phyloP scores from a whole-genome alignment of 2,888 invertebrate genomes.

The Cordilura impudica region DNA sequence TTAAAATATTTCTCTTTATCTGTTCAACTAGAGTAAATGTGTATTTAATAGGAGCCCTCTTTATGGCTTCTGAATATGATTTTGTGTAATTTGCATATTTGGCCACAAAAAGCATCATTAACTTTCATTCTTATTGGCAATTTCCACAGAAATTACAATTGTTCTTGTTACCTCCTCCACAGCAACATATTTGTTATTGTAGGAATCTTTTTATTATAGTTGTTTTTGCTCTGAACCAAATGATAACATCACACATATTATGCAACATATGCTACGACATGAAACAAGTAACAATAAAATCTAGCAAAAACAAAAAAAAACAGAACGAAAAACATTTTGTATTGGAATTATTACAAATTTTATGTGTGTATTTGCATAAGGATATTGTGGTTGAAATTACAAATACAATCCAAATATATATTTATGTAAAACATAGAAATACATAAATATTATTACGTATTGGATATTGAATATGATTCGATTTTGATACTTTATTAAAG shows the following conservation, averaged over 20 bases:
- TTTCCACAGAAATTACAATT: constrained; percentile 59
- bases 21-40: constrained; percentile 16
- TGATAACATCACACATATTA: constrained; percentile 57
- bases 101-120: constrained; percentile 62
- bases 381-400: constrained; percentile 15
- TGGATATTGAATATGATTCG: no score
- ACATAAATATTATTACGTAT: no score
- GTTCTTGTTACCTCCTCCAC: constrained; percentile 55
- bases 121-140: constrained; percentile 63
- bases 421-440: not conserved
- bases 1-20: not conserved
- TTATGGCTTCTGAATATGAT: constrained; percentile 35
- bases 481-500: no score
- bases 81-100: constrained; percentile 58
- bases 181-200: constrained; percentile 33
- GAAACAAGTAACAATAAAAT: constrained; percentile 59
- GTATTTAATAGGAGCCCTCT: constrained; percentile 23
- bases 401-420: not conserved
- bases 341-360: constrained; percentile 47
- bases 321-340: constrained; percentile 10
- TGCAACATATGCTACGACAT: constrained; percentile 66
- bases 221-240: constrained; percentile 21
- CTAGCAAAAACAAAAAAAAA: constrained; percentile 27
- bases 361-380: constrained; percentile 8
- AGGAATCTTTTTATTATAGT: constrained; percentile 13